Base-by-base conservation (phyloP, 2,888 invertebrate genomes). In the Schizaphis graminum region DNA sequence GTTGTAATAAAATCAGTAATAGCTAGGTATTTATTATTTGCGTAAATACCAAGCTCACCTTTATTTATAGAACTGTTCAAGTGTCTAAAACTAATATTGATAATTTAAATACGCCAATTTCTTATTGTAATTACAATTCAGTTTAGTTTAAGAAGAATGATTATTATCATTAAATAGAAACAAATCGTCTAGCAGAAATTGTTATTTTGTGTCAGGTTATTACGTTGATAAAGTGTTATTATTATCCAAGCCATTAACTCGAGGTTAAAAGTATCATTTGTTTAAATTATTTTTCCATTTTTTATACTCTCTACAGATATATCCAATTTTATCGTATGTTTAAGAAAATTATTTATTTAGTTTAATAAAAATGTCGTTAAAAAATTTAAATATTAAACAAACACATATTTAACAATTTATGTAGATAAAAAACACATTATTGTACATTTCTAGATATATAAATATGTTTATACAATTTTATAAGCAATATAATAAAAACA, bases 221-320 rank as follows among this genome's bases (percentile, higher is more conserved):
- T 77, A 47, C 35, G 35, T 90, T 47, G n/a, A n/a, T n/a, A 44
- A 61, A 90, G n/a, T 61, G 61, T n/a, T 90, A 47, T 67, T 47
- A 61, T 90, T 61, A 77, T 77, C 77, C 77, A 47, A 90, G n/a
- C 47, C 47, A 49, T 67, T 90, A 77, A 35, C n/a, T 49, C 24
- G n/a, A 61, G n/a, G 24, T 21, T n/a, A 67, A 90, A 47, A 47
- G 16, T 47, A 89, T 89, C 28, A 89, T 61, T 28, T 41, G 61
- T 61, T 90, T 8, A 90, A 47, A 90, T 67, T 90, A 90, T 47
- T 90, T 61, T 61, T n/a, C 21, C n/a, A 47, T 90, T n/a, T 67
- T 67, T 90, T 47, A 89, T n/a, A 90, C 21, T 21, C 24, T 47
- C 10, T 24, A 21, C 21, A 61, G 47, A 44, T 47, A 61, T 89